Base-by-base conservation (phyloP, 2,113 vertebrate genomes). In the Lepisosteus oculatus region DNA sequence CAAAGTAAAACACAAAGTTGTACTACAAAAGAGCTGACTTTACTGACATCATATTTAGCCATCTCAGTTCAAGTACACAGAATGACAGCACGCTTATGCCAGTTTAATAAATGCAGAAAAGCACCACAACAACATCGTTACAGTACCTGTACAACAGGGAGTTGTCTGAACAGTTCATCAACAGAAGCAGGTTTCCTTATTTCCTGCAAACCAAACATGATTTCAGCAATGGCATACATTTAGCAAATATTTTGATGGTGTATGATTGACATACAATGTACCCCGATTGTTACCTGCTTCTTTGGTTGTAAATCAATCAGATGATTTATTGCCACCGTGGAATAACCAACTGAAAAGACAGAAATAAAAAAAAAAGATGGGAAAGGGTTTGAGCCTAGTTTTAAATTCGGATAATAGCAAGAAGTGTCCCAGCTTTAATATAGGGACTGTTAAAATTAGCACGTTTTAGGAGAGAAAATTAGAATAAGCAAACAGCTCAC, bases 311-410 rank as follows among this genome's bases (percentile, higher is more conserved):
- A 79, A 70, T 90, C 85, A 67, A 88, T 83, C 2, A 83, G 43
- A 55, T 93, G 86, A 80, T 91, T 91, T 45, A 93, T 76, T 66
- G 90, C 90, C 4, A 92, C 79, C 0, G 89, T 87, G 8, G 90
- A 92, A 70, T 81, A 93, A n/a, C 90, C 90, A 4, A 93, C 91
- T 93, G 77, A 42, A 82, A 81, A 57, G 55, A 14, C 71, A 76
- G 59, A 45, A 65, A 68, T 0, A n/a, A 43, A 29, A 15, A 17
- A 45, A 6, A 15, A 4, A 55, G 12, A 68, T 54, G 3, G 41
- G 14, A 67, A 55, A 41, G 61, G 42, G 59, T 55, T 54, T n/a
- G 3, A 29, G 55, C 71, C 3, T 41, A 3, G 41, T n/a, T 43
- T 62, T 41, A 47, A 11, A 43, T 15, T 17, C n/a, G 0, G 9